Conservation (phyloP, 2,888 invertebrate genomes). For the Chelonus formosanus region DNA sequence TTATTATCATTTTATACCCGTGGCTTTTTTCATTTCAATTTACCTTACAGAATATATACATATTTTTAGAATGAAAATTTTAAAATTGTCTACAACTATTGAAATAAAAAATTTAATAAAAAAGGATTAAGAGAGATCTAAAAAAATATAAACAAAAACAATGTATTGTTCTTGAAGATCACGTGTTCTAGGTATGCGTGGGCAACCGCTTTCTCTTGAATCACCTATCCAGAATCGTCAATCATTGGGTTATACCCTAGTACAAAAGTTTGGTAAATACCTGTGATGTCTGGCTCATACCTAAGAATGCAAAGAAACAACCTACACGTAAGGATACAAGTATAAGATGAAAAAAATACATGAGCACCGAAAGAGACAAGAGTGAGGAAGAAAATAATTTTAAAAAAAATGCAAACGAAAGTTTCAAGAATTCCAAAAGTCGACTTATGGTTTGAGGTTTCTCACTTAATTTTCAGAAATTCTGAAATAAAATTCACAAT, state of each 20-base stretch:
- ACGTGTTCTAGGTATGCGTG: constrained; percentile 16
- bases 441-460: constrained; percentile 12
- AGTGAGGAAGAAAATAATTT: constrained; percentile 1
- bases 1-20: too few species aligned
- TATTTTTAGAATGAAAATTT: too few species aligned
- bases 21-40: too few species aligned
- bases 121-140: too few species aligned
- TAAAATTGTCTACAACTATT: too few species aligned
- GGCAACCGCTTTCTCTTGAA: constrained; percentile 20
- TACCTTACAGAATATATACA: too few species aligned
- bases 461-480: constrained; percentile 14
- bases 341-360: too few species aligned
- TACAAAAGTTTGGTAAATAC: constrained; percentile 13
- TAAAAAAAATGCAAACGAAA: constrained; percentile 19
- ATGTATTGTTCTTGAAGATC: constrained; percentile 7
- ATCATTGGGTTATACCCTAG: neutral
- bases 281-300: neutral
- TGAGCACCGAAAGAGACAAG: neutral
- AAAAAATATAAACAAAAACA: too few species aligned
- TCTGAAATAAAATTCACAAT: constrained; percentile 18
- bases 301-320: constrained; percentile 13
- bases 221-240: neutral
- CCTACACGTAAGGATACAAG: neutral
- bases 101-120: too few species aligned
- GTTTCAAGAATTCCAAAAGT: constrained; percentile 42